phyloP scores from a whole-genome alignment of 2,888 invertebrate genomes.

The Tetragonisca angustula region DNA sequence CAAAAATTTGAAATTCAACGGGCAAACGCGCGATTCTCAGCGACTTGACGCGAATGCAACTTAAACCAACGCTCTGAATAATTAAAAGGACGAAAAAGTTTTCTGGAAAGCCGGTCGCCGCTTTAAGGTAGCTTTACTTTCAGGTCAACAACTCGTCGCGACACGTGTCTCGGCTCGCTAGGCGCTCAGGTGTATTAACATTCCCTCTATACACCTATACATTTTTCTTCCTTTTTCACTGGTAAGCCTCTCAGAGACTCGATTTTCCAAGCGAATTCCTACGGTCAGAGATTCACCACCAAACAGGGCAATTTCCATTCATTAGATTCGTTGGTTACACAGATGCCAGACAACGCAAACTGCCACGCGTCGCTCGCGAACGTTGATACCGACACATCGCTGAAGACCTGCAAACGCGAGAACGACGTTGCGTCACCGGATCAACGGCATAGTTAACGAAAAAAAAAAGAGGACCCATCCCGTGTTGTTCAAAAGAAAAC shows the following conservation, averaged over 20 bases:
- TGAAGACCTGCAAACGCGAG: not conserved
- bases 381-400: conserved; percentile 8
- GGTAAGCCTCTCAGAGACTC: conserved; percentile 36
- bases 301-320: not conserved
- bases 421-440: not conserved
- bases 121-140: conserved; percentile 10
- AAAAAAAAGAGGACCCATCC: not conserved
- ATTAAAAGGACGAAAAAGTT: conserved; percentile 18
- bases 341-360: conserved; percentile 61
- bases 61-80: conserved; percentile 14
- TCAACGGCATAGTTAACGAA: conserved; percentile 11
- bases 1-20: not conserved
- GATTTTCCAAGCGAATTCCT: conserved; percentile 40
- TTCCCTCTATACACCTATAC: too few relatives aligned
- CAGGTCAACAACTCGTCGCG: conserved; percentile 16
- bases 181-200: not conserved
- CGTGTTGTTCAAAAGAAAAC: not conserved
- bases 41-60: not conserved
- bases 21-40: not conserved
- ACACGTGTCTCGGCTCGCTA: not conserved
- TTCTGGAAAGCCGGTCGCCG: not conserved
- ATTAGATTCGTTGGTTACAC: conserved; percentile 45
- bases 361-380: conserved; percentile 11
- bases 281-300: not conserved
- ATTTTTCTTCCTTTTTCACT: not conserved